phyloP scores from a whole-genome alignment of 1,140 invertebrate species.

The Hycleus phaleratus region DNA sequence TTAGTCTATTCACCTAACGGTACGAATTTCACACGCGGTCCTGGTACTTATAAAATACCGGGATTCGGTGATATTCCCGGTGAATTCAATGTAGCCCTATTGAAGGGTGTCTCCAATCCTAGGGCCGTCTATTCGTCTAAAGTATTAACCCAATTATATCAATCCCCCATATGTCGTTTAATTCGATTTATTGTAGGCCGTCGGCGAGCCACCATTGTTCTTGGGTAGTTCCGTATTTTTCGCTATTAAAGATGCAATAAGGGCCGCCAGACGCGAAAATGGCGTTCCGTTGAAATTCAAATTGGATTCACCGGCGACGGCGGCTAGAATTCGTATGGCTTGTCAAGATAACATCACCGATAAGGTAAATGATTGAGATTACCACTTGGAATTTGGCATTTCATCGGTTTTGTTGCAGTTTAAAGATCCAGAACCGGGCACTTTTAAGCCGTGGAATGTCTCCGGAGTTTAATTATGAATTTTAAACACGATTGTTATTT shows the following conservation, averaged over 20 bases:
- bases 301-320: constrained; percentile 80
- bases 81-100: constrained; percentile 86
- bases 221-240: constrained; percentile 80
- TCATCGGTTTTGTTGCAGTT: constrained; percentile 3
- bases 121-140: constrained; percentile 92
- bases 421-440: constrained; percentile 41
- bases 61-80: constrained; percentile 82
- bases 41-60: constrained; percentile 90
- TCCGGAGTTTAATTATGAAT: no score
- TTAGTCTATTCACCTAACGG: constrained; percentile 78
- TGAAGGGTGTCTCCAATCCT: constrained; percentile 81
- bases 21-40: constrained; percentile 69
- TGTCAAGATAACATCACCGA: constrained; percentile 79
- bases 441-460: constrained; percentile 54
- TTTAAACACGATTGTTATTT: no score
- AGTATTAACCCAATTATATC: constrained; percentile 43
- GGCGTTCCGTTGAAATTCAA: constrained; percentile 54
- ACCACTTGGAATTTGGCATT: neutral
- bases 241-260: constrained; percentile 85
- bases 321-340: constrained; percentile 82
- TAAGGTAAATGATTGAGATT: constrained; percentile 48
- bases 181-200: constrained; percentile 55
- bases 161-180: neutral
- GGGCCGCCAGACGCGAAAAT: constrained; percentile 63
- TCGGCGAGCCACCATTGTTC: constrained; percentile 92